phyloP scores from a whole-genome alignment of 2,888 invertebrate genomes.

The Microctonus hyperodae region DNA sequence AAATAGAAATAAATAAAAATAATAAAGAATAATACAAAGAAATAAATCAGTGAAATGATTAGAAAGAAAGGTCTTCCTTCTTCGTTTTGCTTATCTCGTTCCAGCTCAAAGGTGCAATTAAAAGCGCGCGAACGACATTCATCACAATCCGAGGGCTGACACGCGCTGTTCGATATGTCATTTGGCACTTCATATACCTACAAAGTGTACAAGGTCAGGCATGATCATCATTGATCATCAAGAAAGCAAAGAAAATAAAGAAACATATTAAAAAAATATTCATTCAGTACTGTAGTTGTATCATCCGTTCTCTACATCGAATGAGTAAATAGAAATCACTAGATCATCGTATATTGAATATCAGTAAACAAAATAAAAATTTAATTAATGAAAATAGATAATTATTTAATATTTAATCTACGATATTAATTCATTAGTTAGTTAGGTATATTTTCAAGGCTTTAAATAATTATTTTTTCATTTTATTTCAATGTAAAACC shows the following conservation, averaged over 20 bases:
- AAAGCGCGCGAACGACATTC: slow-evolving; percentile 39
- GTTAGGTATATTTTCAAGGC: neutral
- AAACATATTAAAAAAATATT: neutral
- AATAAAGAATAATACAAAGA: slow-evolving; percentile 9
- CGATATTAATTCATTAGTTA: too few relatives aligned
- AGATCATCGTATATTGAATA: neutral
- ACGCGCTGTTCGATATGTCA: slow-evolving; percentile 40
- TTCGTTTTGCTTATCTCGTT: slow-evolving; percentile 37
- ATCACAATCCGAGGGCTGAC: slow-evolving; percentile 40
- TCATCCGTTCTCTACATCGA: neutral
- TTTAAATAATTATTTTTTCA: neutral
- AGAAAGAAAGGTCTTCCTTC: slow-evolving; percentile 31
- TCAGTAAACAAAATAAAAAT: neutral
- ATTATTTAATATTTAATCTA: too few relatives aligned
- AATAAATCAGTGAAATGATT: slow-evolving; percentile 11
- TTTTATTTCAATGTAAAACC: neutral
- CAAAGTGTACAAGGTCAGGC: slow-evolving; percentile 45
- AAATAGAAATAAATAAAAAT: neutral
- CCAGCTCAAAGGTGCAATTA: slow-evolving; percentile 40
- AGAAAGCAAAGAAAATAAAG: neutral
- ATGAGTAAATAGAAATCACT: neutral
- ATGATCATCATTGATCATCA: slow-evolving; percentile 24
- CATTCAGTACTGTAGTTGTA: slow-evolving; percentile 4
- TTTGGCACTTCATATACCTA: slow-evolving; percentile 45
- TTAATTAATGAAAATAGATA: neutral